Evolutionary conservation across 2,113 vertebrate genomes (phyloP).

Genomic region (Chionodraco myersi): DNA sequence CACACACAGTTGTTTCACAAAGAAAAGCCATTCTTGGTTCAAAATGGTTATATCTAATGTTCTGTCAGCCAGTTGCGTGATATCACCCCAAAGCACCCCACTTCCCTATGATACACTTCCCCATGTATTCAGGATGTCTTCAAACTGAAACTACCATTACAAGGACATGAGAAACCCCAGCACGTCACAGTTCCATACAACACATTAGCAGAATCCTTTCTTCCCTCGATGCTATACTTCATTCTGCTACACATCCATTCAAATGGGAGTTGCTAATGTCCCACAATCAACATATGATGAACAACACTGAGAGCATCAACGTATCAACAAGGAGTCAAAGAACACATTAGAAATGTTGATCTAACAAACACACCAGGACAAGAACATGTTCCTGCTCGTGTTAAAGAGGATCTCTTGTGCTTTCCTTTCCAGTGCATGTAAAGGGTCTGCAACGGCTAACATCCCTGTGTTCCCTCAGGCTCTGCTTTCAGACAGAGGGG

Average conservation of each 20-base stretch:
- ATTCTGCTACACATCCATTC: neutral
- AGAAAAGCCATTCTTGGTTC: neutral
- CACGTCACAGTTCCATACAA: neutral
- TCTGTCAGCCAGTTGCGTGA: neutral
- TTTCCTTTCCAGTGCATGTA: no score
- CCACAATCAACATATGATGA: neutral
- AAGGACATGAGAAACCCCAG: neutral
- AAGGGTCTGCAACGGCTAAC: no score
- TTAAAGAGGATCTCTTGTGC: no score
- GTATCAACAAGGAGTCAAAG: neutral
- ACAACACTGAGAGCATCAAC: neutral
- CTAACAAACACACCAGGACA: neutral
- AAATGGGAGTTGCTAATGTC: neutral
- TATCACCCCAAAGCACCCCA: neutral
- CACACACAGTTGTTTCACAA: neutral
- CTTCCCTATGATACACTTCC: neutral
- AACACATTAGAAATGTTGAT: neutral
- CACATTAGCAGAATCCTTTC: neutral
- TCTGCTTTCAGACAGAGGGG: no score
- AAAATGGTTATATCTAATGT: no score
- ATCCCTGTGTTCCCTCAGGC: no score
- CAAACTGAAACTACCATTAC: neutral
- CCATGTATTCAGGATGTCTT: neutral
- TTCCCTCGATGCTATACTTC: no score
- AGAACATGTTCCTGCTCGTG: neutral